These are phyloP conservation scores for Plestiodon gilberti DNA, from an alignment of 2,113 vertebrate genomes.

Conservation along the genomic window DNA sequence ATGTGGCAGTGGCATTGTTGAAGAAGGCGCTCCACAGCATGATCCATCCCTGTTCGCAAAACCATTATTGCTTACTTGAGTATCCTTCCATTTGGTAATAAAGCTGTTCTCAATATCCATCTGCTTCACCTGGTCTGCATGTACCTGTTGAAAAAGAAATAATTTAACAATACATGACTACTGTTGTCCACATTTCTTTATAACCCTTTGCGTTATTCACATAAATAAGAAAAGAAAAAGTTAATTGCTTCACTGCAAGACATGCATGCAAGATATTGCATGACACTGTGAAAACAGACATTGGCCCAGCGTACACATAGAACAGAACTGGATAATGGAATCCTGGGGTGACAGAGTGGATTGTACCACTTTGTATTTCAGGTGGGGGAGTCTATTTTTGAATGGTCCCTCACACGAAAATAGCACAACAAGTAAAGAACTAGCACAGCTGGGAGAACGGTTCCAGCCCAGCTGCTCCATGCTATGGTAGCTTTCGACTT, in stretches of 20 bases:
- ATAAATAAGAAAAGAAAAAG: not conserved
- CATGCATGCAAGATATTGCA: too few relatives aligned
- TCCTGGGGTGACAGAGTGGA: not conserved
- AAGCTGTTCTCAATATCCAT: slow-evolving; percentile 97
- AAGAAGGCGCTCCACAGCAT: too few relatives aligned
- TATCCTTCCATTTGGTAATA: slow-evolving; percentile 95
- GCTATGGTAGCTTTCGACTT: not conserved
- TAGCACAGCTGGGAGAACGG: not conserved
- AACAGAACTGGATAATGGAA: not conserved
- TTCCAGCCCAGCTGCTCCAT: not conserved
- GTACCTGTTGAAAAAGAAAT: slow-evolving; percentile 83
- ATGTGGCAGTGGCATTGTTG: too few relatives aligned
- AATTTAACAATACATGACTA: not conserved
- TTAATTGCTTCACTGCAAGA: not conserved
- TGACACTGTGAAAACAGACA: too few relatives aligned
- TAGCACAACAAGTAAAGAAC: not conserved
- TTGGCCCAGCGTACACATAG: not conserved
- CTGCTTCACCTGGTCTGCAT: slow-evolving; percentile 93
- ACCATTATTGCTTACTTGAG: slow-evolving; percentile 79
- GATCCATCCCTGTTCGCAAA: too few relatives aligned
- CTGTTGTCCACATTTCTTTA: not conserved
- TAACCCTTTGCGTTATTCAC: not conserved
- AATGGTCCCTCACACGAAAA: not conserved
- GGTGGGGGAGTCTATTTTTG: not conserved
- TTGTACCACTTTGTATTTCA: too few relatives aligned